Evolutionary conservation across 2,888 invertebrate genomes (phyloP).

Genomic region (Lepidochitona cinerea): DNA sequence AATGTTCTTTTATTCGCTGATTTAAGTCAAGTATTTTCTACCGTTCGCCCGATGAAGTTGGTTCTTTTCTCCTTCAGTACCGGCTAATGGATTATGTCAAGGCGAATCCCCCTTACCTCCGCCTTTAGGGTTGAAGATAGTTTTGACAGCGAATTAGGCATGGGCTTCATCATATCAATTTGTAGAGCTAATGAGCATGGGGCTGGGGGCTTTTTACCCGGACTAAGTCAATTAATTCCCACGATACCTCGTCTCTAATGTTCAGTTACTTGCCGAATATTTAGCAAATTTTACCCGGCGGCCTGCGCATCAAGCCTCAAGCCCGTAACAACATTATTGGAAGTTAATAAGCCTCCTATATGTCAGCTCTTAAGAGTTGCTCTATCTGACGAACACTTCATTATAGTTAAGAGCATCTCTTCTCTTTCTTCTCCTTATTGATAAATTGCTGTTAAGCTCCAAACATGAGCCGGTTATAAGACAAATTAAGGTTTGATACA

Average conservation of each 20-base stretch:
- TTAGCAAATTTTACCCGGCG: not conserved
- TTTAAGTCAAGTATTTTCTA: not conserved
- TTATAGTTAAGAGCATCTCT: too few relatives aligned
- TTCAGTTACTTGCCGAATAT: not conserved
- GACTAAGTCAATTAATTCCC: not conserved
- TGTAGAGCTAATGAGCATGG: not conserved
- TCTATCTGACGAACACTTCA: too few relatives aligned
- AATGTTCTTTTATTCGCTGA: not conserved
- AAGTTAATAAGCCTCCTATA: not conserved
- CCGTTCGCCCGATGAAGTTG: not conserved
- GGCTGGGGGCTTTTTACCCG: constrained; percentile 2
- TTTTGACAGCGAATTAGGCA: constrained; percentile 1
- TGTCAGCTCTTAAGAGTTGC: too few relatives aligned
- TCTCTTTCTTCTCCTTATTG: too few relatives aligned
- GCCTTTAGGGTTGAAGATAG: not conserved
- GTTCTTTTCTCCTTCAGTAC: not conserved
- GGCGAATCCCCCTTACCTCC: not conserved
- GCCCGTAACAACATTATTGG: not conserved
- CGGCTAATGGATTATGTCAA: too few relatives aligned
- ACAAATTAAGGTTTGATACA: too few relatives aligned
- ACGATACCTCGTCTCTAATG: not conserved
- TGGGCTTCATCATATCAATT: not conserved
- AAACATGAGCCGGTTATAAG: too few relatives aligned
- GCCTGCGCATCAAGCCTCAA: not conserved
- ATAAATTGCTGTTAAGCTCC: too few relatives aligned